phyloP scores from a whole-genome alignment of 2,797 vertebrate species.

The Crocodylus rhombifer region DNA sequence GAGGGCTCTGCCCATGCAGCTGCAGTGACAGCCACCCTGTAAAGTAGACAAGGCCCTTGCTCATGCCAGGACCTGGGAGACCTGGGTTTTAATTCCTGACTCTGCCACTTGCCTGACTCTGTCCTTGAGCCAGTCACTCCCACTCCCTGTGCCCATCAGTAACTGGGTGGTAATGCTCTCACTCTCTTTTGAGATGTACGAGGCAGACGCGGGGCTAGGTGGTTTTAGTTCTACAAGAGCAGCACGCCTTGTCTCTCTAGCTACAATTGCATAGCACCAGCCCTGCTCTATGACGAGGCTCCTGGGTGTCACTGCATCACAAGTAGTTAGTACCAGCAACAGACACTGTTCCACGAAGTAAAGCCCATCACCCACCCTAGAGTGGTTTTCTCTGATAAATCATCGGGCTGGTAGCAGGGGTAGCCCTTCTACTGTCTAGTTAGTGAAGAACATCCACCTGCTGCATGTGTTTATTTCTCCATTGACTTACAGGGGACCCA shows the following conservation, averaged over 20 bases:
- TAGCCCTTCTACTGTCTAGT: too few species aligned
- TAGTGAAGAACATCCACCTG: not conserved
- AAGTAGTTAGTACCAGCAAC: not conserved
- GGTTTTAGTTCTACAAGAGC: too few species aligned
- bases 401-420: too few species aligned
- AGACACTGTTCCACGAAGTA: not conserved
- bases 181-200: too few species aligned
- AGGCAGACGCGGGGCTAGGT: too few species aligned
- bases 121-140: too few species aligned
- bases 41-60: not conserved
- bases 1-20: not conserved
- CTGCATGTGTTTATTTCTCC: not conserved
- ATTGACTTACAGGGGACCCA: not conserved
- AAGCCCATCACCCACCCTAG: not conserved
- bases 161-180: too few species aligned
- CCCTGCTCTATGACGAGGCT: too few species aligned
- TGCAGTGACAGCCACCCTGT: not conserved
- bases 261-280: not conserved
- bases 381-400: too few species aligned
- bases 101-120: not conserved
- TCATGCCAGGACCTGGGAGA: too few species aligned
- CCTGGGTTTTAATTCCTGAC: too few species aligned
- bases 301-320: not conserved
- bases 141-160: too few species aligned
- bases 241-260: not conserved